Conservation (phyloP, 2,888 invertebrate species). For the Trichopria drosophilae region DNA sequence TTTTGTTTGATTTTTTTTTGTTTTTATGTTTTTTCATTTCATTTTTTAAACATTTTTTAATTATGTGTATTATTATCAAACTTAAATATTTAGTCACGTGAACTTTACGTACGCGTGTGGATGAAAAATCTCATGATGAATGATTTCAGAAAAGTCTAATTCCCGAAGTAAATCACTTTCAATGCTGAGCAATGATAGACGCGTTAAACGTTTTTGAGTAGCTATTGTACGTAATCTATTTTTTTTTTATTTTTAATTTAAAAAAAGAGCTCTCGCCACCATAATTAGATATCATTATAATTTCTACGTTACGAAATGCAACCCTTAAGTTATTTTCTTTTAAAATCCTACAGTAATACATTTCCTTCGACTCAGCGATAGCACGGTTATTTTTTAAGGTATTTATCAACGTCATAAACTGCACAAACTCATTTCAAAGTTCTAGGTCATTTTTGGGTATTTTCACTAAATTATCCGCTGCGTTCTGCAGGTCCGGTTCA, state of each 20-base stretch:
- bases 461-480: background rate
- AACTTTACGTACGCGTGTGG: too few species aligned
- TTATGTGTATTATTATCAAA: too few species aligned
- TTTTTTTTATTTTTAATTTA: slow-evolving; percentile 13
- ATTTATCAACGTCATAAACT: too few species aligned
- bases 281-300: slow-evolving; percentile 15
- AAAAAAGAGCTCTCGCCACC: slow-evolving; percentile 10
- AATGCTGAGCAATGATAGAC: slow-evolving; percentile 1
- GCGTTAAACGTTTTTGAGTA: slow-evolving; percentile 5
- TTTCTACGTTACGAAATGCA: slow-evolving; percentile 12
- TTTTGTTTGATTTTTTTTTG: too few species aligned
- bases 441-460: slow-evolving; percentile 12
- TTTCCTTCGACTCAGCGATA: too few species aligned
- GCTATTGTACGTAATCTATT: slow-evolving; percentile 6
- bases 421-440: slow-evolving; percentile 13
- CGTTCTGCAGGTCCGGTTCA: background rate
- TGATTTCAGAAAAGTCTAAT: too few species aligned
- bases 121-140: too few species aligned
- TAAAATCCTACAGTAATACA: slow-evolving; percentile 13
- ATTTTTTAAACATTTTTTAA: too few species aligned
- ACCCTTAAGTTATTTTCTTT: background rate
- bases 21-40: too few species aligned
- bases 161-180: too few species aligned
- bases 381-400: too few species aligned
- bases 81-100: too few species aligned